Evolutionary conservation across 1,140 invertebrate species (phyloP).

Genomic region (Vanessa tameamea): DNA sequence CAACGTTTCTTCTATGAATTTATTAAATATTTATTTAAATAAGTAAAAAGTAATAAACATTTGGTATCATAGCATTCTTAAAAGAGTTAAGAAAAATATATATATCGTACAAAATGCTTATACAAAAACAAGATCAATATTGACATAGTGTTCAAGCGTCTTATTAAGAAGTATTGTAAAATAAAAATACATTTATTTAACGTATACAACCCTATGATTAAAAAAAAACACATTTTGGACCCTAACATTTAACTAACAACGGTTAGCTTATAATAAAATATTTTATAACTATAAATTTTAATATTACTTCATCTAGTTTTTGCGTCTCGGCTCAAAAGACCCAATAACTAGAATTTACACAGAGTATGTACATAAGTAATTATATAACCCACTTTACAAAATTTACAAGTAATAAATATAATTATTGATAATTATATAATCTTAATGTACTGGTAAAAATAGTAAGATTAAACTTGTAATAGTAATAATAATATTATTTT

Average conservation of each 20-base stretch:
- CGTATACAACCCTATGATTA: not conserved
- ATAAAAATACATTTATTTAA: too few relatives aligned
- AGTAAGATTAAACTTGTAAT: not conserved
- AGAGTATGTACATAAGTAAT: not conserved
- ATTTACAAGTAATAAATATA: not conserved
- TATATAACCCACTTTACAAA: conserved; percentile 1
- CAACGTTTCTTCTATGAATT: not conserved
- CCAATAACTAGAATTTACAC: conserved; percentile 50
- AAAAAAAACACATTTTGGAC: conserved; percentile 39
- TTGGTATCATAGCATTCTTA: not conserved
- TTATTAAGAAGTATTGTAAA: not conserved
- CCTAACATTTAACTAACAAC: conserved; percentile 32
- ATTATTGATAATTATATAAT: not conserved
- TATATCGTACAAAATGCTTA: not conserved
- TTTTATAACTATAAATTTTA: conserved; percentile 5
- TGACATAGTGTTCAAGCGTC: not conserved
- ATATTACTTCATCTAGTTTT: conserved; percentile 49
- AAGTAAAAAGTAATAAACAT: conserved; percentile 4
- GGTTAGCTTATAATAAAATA: not conserved
- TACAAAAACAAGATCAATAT: not conserved
- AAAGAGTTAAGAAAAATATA: conserved; percentile 4
- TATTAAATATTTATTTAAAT: conserved; percentile 1
- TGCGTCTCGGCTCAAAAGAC: conserved; percentile 72
- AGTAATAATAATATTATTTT: not conserved
- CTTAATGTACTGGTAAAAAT: not conserved